A percentile compares a stretch with the other conserved stretches of the same genome.
These are phyloP conservation scores for Octopus sinensis DNA, from an alignment of 1,140 invertebrate genomes.

Conservation along the genomic window DNA sequence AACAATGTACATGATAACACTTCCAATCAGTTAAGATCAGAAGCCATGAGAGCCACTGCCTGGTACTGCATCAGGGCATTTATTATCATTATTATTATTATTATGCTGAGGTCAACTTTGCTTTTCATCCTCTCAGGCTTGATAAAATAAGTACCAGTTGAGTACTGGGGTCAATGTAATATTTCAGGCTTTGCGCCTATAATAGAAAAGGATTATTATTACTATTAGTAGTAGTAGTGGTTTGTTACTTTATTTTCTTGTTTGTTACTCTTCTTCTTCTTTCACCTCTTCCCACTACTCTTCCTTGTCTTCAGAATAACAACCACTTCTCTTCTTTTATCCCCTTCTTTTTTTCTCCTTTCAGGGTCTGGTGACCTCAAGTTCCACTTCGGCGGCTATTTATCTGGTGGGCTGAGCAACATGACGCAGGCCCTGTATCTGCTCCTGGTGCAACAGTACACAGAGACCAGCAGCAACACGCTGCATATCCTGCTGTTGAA, in stretches of 20 bases:
- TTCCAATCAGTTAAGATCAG: too few species aligned
- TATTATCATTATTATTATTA: too few species aligned
- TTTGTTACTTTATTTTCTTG: slow-evolving; percentile 19
- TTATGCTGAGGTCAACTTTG: too few species aligned
- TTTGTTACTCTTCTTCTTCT: slow-evolving; percentile 17
- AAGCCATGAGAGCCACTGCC: too few species aligned
- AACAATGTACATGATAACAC: too few species aligned
- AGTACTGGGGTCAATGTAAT: too few species aligned
- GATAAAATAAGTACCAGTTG: too few species aligned
- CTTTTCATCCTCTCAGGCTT: too few species aligned
- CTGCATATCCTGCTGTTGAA: slow-evolving; percentile 58
- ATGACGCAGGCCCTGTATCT: slow-evolving; percentile 60
- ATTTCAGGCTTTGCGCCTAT: too few species aligned
- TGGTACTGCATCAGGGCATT: too few species aligned
- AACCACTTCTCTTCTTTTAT: slow-evolving; percentile 22
- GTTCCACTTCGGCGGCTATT: slow-evolving; percentile 57
- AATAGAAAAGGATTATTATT: too few species aligned
- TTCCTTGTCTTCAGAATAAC: slow-evolving; percentile 17
- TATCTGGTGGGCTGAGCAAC: slow-evolving; percentile 59
- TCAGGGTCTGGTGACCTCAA: slow-evolving; percentile 59
- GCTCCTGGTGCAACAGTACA: slow-evolving; percentile 57
- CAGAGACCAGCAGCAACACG: slow-evolving; percentile 50
- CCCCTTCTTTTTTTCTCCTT: slow-evolving; percentile 25
- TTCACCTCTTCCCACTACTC: slow-evolving; percentile 18
- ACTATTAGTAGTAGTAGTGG: too few species aligned